Conservation (phyloP, 2,888 invertebrate species). For the Electrophaes corylata region DNA sequence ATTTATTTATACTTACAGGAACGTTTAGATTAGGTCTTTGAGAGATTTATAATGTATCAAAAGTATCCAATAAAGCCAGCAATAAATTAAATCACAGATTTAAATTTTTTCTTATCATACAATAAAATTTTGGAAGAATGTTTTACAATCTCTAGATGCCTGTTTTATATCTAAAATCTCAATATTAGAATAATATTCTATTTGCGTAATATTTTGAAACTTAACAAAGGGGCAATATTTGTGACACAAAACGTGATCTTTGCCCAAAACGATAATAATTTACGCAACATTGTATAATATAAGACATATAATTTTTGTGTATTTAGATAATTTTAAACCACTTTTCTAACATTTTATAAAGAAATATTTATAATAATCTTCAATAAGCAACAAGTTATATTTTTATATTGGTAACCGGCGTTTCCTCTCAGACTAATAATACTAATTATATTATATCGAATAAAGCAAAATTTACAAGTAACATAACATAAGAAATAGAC, state of each 20-base stretch:
- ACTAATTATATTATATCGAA: slow-evolving; percentile 78
- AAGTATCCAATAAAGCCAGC: slow-evolving; percentile 58
- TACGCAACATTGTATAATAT: slow-evolving; percentile 68
- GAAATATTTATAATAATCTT: slow-evolving; percentile 78
- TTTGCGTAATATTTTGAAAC: slow-evolving; percentile 77
- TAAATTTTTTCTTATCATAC: slow-evolving; percentile 71
- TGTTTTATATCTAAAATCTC: slow-evolving; percentile 66
- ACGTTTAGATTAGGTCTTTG: slow-evolving; percentile 78
- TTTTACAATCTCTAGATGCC: slow-evolving; percentile 53
- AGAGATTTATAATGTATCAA: slow-evolving; percentile 49
- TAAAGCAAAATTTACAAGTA: slow-evolving; percentile 78
- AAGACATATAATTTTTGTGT: slow-evolving; percentile 60
- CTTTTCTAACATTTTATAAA: slow-evolving; percentile 77
- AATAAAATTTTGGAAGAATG: slow-evolving; percentile 40
- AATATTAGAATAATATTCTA: slow-evolving; percentile 62
- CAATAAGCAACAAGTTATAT: slow-evolving; percentile 83
- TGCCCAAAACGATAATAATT: slow-evolving; percentile 71
- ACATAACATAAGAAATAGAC: slow-evolving; percentile 59
- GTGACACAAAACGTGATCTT: slow-evolving; percentile 38
- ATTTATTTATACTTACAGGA: slow-evolving; percentile 82
- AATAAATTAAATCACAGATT: slow-evolving; percentile 83
- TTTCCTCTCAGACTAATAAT: slow-evolving; percentile 83
- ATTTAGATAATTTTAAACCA: slow-evolving; percentile 61
- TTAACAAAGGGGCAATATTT: slow-evolving; percentile 65
- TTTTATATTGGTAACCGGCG: slow-evolving; percentile 84